A percentile compares a stretch with the other conserved stretches of the same genome.
These are phyloP conservation scores for Cygnus atratus DNA, from an alignment of 2,113 vertebrate species.

Conservation along the genomic window DNA sequence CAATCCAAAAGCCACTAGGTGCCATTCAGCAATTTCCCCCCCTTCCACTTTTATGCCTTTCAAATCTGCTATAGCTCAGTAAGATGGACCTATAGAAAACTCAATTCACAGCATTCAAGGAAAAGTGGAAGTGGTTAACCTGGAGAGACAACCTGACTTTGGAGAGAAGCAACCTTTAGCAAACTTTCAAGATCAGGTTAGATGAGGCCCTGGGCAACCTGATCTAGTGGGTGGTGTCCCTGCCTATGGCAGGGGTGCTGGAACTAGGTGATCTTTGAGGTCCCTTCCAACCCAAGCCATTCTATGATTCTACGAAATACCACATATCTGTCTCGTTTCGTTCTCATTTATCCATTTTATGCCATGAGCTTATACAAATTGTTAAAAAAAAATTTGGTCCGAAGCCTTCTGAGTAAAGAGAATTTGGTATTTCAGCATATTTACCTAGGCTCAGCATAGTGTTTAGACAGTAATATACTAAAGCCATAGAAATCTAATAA, in stretches of 20 bases:
- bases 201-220: no score
- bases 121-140: neutral
- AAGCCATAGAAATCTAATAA: constrained; percentile 15
- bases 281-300: no score
- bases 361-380: neutral
- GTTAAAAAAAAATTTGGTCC: neutral
- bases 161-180: neutral
- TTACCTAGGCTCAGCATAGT: neutral
- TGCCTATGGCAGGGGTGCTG: no score
- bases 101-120: neutral
- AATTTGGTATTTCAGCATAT: neutral
- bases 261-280: no score
- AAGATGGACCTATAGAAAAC: neutral
- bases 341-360: neutral
- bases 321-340: neutral
- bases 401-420: neutral
- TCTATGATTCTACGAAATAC: neutral
- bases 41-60: neutral
- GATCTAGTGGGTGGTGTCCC: no score
- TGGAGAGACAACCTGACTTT: neutral
- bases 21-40: neutral
- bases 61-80: neutral
- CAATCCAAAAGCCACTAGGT: neutral
- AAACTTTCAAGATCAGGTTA: no score
- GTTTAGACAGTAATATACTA: neutral